Conservation (phyloP, 2,888 invertebrate species). For the Coenonympha arcania region DNA sequence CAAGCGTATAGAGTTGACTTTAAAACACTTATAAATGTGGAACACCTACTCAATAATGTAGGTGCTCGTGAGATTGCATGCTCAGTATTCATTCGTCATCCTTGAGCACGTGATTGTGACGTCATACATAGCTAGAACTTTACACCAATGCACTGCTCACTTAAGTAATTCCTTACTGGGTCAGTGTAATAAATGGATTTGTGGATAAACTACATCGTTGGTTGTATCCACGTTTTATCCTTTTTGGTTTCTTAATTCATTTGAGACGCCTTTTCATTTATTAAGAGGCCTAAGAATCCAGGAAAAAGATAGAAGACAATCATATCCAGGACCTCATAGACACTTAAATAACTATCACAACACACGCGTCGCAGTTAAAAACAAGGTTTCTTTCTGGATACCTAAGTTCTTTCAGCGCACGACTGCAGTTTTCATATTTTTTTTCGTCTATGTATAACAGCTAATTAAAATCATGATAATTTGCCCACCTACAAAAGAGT, state of each 20-base stretch:
- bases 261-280: too few species aligned
- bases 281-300: too few species aligned
- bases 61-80: background rate
- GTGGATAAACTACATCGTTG: background rate
- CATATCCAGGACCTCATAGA: too few species aligned
- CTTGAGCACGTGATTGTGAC: conserved; percentile 16
- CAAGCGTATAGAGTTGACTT: background rate
- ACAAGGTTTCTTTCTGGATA: too few species aligned
- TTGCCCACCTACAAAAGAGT: too few species aligned
- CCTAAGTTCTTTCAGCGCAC: too few species aligned
- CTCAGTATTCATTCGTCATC: conserved; percentile 6
- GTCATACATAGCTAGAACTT: conserved; percentile 10
- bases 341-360: too few species aligned
- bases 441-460: too few species aligned
- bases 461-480: too few species aligned
- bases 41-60: background rate
- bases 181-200: background rate
- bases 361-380: too few species aligned
- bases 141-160: background rate
- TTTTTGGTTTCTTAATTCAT: background rate
- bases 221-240: background rate
- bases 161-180: conserved; percentile 5
- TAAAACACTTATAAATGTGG: background rate
- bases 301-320: too few species aligned
- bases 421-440: too few species aligned